Base-by-base conservation (phyloP, 2,888 invertebrate genomes). In the Heterodera filipjevi region DNA sequence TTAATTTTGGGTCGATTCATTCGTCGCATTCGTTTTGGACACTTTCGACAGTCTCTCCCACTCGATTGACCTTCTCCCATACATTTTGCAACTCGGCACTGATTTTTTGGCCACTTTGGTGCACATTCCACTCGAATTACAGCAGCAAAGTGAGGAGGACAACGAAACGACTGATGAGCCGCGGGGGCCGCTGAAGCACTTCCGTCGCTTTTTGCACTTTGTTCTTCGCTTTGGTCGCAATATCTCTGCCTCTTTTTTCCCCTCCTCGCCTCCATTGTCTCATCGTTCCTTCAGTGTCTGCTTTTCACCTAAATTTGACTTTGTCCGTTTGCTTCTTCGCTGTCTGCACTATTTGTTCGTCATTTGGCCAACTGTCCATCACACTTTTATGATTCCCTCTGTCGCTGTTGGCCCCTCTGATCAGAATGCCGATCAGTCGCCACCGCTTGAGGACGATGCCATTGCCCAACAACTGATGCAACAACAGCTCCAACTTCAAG, bases 1-100 rank as follows among this genome's bases (percentile, higher is more conserved):
- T 79, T 44, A 19, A 59, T 59, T 59, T 59, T n/a, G 3, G 59
- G 59, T 79, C 19, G 44, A 80, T 44, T 44, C 70, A n/a, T 79
- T 78, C 39, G 49, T 77, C 12, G 33, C 27, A n/a, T 64, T 70
- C 53, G 44, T 44, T 64, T 39, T 79, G 64, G 70, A 79, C 10
- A 77, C 59, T 16, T 66, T 78, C 33, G 35, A 32, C 14, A 33
- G 71, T 8, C 71, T 77, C 19, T 27, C 77, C 35, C 46, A n/a
- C 64, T 16, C 68, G 10, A 32, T 19, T 35, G 16, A 30, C 22
- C 32, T 70, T 30, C 12, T 44, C 27, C 0, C 72, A 16, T 10
- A n/a, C 68, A 32, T 64, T 33, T 19, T 64, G 22, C 46, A 35
- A 35, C 68, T 68, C 10, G 68, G 68, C 68, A 35, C 35, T 6